Conservation (phyloP, 2,888 invertebrate species). For the Campaea margaritaria region DNA sequence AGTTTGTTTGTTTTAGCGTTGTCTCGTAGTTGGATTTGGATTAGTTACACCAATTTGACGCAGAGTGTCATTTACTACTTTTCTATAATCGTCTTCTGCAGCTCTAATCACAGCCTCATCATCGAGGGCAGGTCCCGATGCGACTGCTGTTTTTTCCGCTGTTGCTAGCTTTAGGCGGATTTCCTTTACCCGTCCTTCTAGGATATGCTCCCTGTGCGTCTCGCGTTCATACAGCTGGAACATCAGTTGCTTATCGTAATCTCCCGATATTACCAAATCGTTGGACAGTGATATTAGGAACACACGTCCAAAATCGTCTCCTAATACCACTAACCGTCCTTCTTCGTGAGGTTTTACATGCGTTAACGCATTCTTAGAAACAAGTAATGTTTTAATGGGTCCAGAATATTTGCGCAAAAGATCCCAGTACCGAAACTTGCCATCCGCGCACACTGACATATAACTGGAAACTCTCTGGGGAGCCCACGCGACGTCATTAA, state of each 20-base stretch:
- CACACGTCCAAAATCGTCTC: slow-evolving; percentile 88
- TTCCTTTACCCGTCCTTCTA: slow-evolving; percentile 93
- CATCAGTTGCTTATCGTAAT: slow-evolving; percentile 88
- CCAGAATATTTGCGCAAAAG: slow-evolving; percentile 88
- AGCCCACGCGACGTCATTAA: slow-evolving; percentile 62
- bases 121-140: neutral
- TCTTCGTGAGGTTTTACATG: slow-evolving; percentile 87
- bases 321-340: slow-evolving; percentile 86
- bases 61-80: neutral
- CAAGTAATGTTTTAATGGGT: slow-evolving; percentile 87
- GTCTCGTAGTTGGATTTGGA: too few relatives aligned
- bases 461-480: slow-evolving; percentile 69
- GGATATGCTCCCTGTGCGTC: slow-evolving; percentile 92
- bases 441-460: slow-evolving; percentile 78
- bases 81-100: neutral
- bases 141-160: neutral
- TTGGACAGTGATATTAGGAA: slow-evolving; percentile 88
- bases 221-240: slow-evolving; percentile 92
- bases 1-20: too few relatives aligned
- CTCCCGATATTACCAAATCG: slow-evolving; percentile 86
- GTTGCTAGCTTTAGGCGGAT: slow-evolving; percentile 69
- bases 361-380: slow-evolving; percentile 79
- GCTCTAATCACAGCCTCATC: neutral
- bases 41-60: neutral
- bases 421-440: slow-evolving; percentile 92